Evolutionary conservation across 2,888 invertebrate genomes (phyloP), one percentile per base, ranked within the genome.

Genomic region (Drosophila trichaetosa): DNA sequence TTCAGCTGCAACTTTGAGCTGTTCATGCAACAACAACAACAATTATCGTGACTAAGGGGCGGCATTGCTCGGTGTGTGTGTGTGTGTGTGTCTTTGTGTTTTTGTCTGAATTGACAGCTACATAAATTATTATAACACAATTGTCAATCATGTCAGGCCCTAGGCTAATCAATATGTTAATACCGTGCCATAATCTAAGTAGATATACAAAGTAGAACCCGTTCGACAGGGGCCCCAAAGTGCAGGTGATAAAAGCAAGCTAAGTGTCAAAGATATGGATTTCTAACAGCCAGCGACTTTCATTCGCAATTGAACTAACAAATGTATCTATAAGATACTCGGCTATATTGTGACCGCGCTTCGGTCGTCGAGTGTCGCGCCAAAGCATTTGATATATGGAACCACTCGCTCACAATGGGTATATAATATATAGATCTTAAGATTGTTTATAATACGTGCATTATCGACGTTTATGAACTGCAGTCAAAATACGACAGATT

Each of bases 121-220:
- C 89, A 87, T 87, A 90, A 87, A 90, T 87, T 83, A 88, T 63
- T 83, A 64, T 83, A 84, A 90, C 90, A 90, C 87, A 90, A 86
- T 89, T 87, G 87, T 87, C 87, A 87, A 87, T 87, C 87, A 87
- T 73, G 67, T 76, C 87, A 70, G 60, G 82, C 87, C 89, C 82
- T 87, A 82, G 85, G 85, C 89, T 80, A 85, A 89, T 87, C 85
- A 89, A 82, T 85, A 85, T 89, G 89, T 73, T 78, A 85, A 87
- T 89, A 53, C 51, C 54, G 21, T 36, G 53, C 57, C 38, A 11
- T 31, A 62, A 65, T 60, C 73, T 38, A 11, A 42, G 49, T 52
- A 34, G 1, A 46, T 46, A 13, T 13, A 21, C 18, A 62, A 4
- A 18, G 24, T 34, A 29, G 73, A 78, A 78, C 83, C 78, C 70